Evolutionary conservation across 1,140 invertebrate species (phyloP), one percentile per base, ranked within the genome.

Genomic region (Drosophila chauvacae): DNA sequence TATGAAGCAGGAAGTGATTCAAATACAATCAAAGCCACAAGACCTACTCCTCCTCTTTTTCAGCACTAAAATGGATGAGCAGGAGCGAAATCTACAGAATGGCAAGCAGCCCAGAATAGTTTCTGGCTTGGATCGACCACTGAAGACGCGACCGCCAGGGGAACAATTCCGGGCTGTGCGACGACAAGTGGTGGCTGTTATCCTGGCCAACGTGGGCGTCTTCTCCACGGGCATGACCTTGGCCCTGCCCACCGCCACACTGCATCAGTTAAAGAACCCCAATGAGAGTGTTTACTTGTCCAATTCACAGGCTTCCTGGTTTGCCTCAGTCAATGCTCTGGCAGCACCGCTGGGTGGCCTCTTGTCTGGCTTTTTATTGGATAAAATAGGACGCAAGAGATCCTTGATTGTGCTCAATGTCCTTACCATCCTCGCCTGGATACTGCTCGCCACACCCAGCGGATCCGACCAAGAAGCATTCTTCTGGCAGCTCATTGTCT

Each of bases 271-370:
- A 7, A 91, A 56, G 30, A 74, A 69, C 35, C 13, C 42, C 35
- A 66, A 50, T 14, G 76, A 91, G 20, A 10, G 59, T 3, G 81
- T 85, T 2, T 53, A 90, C 74, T 60, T 91, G 1, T 69, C 48
- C n/a, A 9, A 7, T 0, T 60, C 70, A n/a, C 80, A 92, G 48
- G 73, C 75, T 4, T 77, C 91, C 4, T 92, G 92, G 92, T 92
- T 91, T 63, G 92, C 92, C 23, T 81, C 92, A 5, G 76, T 93
- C 0, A 91, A 91, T 16, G 85, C 88, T 4, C 53, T 93, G n/a
- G 77, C 88, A 4, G 83, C 81, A 13, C 92, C 92, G 7, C 50
- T 93, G 33, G 92, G 92, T 9, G 91, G 90, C 1, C 28, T 92
- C 0, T 47, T 93, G 2, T 92, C 90, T 3, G 88, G 74, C 1